Evolutionary conservation across 1,140 invertebrate genomes (phyloP).

Genomic region (Teleopsis dalmanni): DNA sequence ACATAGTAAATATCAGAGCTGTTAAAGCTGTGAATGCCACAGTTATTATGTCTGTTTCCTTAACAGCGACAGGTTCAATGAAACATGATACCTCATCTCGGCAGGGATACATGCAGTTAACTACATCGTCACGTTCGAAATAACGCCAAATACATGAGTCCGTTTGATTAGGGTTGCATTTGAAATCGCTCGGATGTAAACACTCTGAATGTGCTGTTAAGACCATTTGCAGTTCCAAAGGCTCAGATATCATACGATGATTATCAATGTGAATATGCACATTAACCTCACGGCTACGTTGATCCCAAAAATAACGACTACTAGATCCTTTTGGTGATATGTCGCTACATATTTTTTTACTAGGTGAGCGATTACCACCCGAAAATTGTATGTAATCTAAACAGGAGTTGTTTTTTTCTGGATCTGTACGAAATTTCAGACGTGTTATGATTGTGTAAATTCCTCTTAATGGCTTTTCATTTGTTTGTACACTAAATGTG

Average conservation of each 20-base stretch:
- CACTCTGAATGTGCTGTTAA: conserved; percentile 35
- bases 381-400: conserved; percentile 39
- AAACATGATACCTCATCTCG: conserved; percentile 36
- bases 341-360: conserved; percentile 30
- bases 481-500: conserved; percentile 29
- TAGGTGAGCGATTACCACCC: conserved; percentile 32
- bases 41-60: conserved; percentile 33
- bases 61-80: conserved; percentile 23
- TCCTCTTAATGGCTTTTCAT: conserved; percentile 28
- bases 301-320: conserved; percentile 29
- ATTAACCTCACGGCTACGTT: conserved; percentile 30
- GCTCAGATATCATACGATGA: conserved; percentile 27
- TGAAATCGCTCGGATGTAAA: conserved; percentile 28
- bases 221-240: conserved; percentile 36
- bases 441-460: conserved; percentile 37
- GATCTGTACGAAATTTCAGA: conserved; percentile 33
- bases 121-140: conserved; percentile 38
- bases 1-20: conserved; percentile 42
- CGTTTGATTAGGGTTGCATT: conserved; percentile 32
- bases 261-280: conserved; percentile 32
- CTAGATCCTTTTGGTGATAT: conserved; percentile 30
- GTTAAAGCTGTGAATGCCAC: conserved; percentile 38
- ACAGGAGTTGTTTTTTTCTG: conserved; percentile 26
- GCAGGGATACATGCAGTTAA: conserved; percentile 37
- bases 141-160: conserved; percentile 37